Percentiles rank a stretch among this genome's conserved stretches.
Evolutionary conservation across 2,797 vertebrate genomes (phyloP).

Genomic region (Aselliscus stoliczkanus): DNA sequence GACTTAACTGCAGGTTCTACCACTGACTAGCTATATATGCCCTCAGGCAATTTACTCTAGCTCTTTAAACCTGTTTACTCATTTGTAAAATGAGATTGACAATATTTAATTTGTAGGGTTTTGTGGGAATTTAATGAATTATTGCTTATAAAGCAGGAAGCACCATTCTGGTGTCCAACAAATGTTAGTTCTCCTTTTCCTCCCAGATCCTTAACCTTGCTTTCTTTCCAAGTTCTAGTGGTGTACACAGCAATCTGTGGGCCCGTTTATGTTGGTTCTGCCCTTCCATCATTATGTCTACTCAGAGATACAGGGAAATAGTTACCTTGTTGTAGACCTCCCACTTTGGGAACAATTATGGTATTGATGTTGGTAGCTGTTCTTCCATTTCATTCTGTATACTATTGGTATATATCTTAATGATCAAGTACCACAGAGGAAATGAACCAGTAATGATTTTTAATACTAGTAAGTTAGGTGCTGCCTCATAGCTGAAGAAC

Average conservation of each 20-base stretch:
- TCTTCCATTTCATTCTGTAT: not conserved
- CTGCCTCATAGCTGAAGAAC: not conserved
- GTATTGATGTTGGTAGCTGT: not conserved
- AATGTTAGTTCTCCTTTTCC: not conserved
- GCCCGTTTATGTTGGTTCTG: not conserved
- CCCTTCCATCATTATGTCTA: not conserved
- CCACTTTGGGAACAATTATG: not conserved
- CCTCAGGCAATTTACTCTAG: not conserved
- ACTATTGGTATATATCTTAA: not conserved
- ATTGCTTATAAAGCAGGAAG: slow-evolving; percentile 14
- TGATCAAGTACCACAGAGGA: not conserved
- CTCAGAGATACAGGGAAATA: not conserved
- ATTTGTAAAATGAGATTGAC: not conserved
- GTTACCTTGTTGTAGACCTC: not conserved
- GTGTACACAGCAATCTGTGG: not conserved
- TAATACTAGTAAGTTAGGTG: not conserved
- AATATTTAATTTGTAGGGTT: not conserved
- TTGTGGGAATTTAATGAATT: not conserved
- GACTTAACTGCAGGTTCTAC: not conserved
- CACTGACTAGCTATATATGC: not conserved
- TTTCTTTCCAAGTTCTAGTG: slow-evolving; percentile 14
- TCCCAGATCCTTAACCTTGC: slow-evolving; percentile 1
- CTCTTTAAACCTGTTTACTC: slow-evolving; percentile 24
- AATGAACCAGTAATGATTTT: not conserved
- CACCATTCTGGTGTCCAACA: not conserved